Evolutionary conservation across 2,888 invertebrate genomes (phyloP).

Genomic region (Seira sanloemensis): DNA sequence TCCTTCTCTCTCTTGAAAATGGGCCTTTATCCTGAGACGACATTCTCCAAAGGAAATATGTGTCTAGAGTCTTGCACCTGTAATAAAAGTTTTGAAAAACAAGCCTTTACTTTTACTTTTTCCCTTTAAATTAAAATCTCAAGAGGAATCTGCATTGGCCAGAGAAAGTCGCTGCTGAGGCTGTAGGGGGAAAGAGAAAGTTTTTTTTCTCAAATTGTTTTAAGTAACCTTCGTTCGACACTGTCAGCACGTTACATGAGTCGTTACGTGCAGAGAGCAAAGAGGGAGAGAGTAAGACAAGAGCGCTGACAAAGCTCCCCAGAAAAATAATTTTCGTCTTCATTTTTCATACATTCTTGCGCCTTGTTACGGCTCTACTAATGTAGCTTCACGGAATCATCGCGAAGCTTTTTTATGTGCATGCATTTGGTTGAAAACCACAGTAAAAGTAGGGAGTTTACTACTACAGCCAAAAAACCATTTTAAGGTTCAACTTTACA

Average conservation of each 20-base stretch:
- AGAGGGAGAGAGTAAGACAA: neutral
- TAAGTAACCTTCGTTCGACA: constrained; percentile 25
- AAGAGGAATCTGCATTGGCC: neutral
- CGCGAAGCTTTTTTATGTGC: neutral
- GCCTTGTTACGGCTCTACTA: neutral
- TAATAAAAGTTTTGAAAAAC: neutral
- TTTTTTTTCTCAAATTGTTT: constrained; percentile 16
- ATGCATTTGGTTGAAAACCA: neutral
- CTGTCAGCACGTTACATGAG: constrained; percentile 41
- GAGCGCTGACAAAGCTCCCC: neutral
- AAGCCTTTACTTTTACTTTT: constrained; percentile 5
- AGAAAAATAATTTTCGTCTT: constrained; percentile 4
- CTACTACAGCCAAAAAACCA: constrained; percentile 26
- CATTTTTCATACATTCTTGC: neutral
- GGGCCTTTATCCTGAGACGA: neutral
- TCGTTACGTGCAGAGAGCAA: neutral
- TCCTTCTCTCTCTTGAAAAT: neutral
- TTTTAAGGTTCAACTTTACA: constrained; percentile 55
- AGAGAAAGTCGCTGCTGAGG: neutral
- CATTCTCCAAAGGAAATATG: constrained; percentile 8
- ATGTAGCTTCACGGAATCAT: neutral
- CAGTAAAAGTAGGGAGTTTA: constrained; percentile 1
- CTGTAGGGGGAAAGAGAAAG: neutral
- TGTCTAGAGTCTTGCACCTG: neutral
- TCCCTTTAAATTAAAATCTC: neutral